Evolutionary conservation across 2,113 vertebrate genomes (phyloP).

Genomic region (Plecotus auritus): DNA sequence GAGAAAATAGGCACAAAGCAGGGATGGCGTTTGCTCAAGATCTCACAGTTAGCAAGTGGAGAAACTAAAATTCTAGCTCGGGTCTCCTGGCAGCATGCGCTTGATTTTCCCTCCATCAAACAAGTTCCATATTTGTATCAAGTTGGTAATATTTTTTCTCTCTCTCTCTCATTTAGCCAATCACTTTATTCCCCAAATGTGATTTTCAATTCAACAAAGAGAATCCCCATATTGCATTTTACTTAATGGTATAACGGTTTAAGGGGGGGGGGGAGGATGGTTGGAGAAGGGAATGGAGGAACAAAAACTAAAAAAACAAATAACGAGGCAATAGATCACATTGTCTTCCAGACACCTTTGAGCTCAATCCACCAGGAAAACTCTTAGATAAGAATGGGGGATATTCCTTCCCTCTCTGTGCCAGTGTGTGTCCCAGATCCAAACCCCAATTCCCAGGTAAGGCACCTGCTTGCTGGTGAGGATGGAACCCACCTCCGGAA

Average conservation of each 20-base stretch:
- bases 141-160: not conserved
- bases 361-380: not conserved
- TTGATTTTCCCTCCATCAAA: not conserved
- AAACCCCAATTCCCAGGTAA: not conserved
- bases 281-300: not conserved
- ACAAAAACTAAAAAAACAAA: not conserved
- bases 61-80: not conserved
- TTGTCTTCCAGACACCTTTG: not conserved
- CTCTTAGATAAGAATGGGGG: not conserved
- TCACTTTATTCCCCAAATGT: not conserved
- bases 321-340: not conserved
- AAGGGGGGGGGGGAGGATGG: not conserved
- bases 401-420: not conserved
- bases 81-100: not conserved
- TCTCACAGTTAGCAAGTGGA: not conserved
- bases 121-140: slow-evolving; percentile 17
- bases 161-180: not conserved
- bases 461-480: not conserved
- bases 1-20: not conserved
- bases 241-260: not conserved
- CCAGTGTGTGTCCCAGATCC: not conserved
- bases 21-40: not conserved
- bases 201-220: slow-evolving; percentile 36
- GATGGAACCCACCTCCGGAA: not conserved
- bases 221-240: not conserved